Conservation (phyloP, 1,140 invertebrate species). For the Orchesella cincta region DNA sequence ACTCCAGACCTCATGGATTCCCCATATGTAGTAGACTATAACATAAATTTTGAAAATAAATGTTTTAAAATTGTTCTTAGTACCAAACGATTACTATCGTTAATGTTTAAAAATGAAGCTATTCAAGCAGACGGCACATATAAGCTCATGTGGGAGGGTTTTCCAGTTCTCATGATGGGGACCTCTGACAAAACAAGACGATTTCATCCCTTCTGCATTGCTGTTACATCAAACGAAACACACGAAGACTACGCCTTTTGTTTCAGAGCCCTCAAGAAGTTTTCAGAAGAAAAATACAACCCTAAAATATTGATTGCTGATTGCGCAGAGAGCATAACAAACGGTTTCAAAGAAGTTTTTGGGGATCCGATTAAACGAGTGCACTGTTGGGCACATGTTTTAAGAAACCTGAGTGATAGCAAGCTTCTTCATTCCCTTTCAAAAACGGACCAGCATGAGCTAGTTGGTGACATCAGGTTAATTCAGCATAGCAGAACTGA, state of each 20-base stretch:
- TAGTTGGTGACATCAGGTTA: not conserved
- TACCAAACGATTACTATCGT: not conserved
- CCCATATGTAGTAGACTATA: not conserved
- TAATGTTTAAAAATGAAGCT: not conserved
- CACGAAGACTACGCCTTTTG: not conserved
- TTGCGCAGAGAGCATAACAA: not conserved
- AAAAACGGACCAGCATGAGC: not conserved
- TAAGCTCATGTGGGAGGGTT: not conserved
- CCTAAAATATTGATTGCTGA: not conserved
- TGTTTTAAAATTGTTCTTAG: not conserved
- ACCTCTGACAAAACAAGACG: not conserved
- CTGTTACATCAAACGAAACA: not conserved
- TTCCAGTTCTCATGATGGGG: not conserved
- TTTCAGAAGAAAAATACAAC: not conserved
- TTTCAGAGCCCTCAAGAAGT: not conserved
- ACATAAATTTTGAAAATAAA: not conserved
- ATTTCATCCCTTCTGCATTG: not conserved
- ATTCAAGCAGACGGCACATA: not conserved
- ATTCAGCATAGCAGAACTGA: not conserved
- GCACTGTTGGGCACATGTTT: not conserved
- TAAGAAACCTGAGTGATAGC: not conserved
- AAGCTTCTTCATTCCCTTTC: not conserved
- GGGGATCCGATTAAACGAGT: not conserved
- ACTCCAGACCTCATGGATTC: not conserved
- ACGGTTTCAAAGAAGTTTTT: conserved; percentile 1